Conservation (phyloP, 2,888 invertebrate genomes). For the Agrenia bidenticulata region DNA sequence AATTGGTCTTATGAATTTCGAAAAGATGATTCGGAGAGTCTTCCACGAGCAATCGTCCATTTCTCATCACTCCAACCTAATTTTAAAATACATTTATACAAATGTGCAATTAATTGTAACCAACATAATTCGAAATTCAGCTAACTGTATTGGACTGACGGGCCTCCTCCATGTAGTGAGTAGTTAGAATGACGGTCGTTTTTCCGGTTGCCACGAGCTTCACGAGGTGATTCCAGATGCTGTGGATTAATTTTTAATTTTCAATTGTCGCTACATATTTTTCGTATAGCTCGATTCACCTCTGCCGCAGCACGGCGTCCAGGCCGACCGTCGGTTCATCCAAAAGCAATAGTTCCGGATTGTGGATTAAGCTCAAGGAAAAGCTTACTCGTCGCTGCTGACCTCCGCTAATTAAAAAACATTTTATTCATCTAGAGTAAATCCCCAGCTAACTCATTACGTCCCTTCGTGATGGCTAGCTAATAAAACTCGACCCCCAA, state of each 20-base stretch:
- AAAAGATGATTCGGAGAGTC: conserved; percentile 39
- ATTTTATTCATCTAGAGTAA: no score
- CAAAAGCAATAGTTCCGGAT: conserved; percentile 67
- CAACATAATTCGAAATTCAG: neutral
- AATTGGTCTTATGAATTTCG: conserved; percentile 32
- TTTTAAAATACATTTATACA: neutral
- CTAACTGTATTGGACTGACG: conserved; percentile 30
- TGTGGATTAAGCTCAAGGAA: conserved; percentile 57
- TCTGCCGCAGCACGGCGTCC: conserved; percentile 35
- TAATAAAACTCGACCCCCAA: no score
- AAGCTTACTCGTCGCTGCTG: conserved; percentile 58
- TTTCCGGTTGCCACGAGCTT: conserved; percentile 37
- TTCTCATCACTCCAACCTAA: conserved; percentile 48
- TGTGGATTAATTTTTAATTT: conserved; percentile 1
- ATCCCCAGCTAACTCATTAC: no score
- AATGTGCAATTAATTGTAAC: neutral
- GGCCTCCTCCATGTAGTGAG: conserved; percentile 45
- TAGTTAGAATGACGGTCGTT: conserved; percentile 47
- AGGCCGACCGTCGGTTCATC: conserved; percentile 69
- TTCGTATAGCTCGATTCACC: conserved; percentile 21
- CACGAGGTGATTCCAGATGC: conserved; percentile 46
- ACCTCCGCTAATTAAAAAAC: conserved; percentile 55
- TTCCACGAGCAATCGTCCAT: conserved; percentile 42
- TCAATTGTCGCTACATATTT: neutral
- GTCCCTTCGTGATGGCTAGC: no score